Evolutionary conservation across 2,888 invertebrate species (phyloP), one percentile per base, ranked within the genome.

Genomic region (Elysia crispata): DNA sequence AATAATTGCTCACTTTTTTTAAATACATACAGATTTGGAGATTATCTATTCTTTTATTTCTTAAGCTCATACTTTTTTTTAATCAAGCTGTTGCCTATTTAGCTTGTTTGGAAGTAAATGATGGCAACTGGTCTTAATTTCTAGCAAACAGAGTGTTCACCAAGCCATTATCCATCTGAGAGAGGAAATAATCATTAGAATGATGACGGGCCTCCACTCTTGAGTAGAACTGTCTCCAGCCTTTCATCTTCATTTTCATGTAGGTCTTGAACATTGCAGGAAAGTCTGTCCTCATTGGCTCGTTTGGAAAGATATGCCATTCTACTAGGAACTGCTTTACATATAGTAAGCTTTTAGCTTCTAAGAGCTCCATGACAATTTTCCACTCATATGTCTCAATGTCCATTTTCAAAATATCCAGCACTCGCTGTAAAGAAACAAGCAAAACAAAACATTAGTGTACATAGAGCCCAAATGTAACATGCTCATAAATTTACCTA

Each of bases 351-450:
- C 18, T 31, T 33, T 76, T 75, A 54, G 72, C 76, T 54, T 70
- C 49, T 0, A 82, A 41, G 11, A 82, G 28, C 23, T 79, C 67
- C 31, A 30, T 50, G 18, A 79, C 69, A 5, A 82, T 77, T 20
- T 31, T 69, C 83, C 83, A 83, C 66, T 83, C 83, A 75, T 81
- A 82, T 3, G 81, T 57, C 70, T 83, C 83, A 18, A 83, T 80
- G 69, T 83, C 83, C 20, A 83, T 60, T 66, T 83, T 83, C 78
- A 83, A 41, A 18, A 83, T 69, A 69, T 82, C 81, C 31, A 83
- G 28, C 18, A 77, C 64, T 31, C 72, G 67, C 83, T 83, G 77
- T 28, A 57, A 67, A 60, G 5, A 13, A 70, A 33, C 41, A 54
- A 60, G 23, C 20, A 60, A 60, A 60, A 23, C 3, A 11, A 41